Base-by-base conservation (phyloP, 2,797 vertebrate species). In the Poeciliopsis infans region DNA sequence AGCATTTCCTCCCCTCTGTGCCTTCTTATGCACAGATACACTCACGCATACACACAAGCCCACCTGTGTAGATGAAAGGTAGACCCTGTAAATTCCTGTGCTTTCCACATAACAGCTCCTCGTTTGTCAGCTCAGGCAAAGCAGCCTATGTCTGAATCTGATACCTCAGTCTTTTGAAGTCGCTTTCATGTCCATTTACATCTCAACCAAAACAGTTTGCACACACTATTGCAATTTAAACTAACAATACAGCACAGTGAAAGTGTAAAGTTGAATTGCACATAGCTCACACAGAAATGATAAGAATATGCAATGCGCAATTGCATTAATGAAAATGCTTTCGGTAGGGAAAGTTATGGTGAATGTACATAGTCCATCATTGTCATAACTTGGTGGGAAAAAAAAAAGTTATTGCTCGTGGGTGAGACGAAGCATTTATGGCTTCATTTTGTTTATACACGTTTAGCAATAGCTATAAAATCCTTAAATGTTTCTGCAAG, bases 31-130 rank as follows among this genome's bases (percentile, higher is more conserved):
- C 28, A 64, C 79, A 79, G 7, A 81, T 66, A 72, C 70, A 75
- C 79, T 76, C 51, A 70, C 64, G 66, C 47, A 59, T 45, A 73
- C 64, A 77, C 79, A 81, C 69, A 75, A 84, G 95, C 92, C 96
- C 96, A 96, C 95, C 95, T 95, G 93, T 94, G 92, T 87, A 96
- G 96, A 96, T 96, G 89, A 96, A 96, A 96, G 95, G 91, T 92
- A 81, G 90, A 91, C 92, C 93, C 93, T 95, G 94, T 95, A 95
- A 95, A 96, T 95, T 96, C 96, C 95, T 94, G 74, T n/a, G 82
- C 93, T 93, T 95, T 93, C 91, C 89, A 82, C 94, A 95, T 93
- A 96, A 92, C 94, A 94, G 87, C 92, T 89, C 89, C 92, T 94
- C 93, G 68, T 93, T 93, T 95, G 94, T 95, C 93, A 92, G 93